These are phyloP conservation scores for Collichthys lucidus DNA, from an alignment of 2,113 vertebrate genomes.

Conservation along the genomic window DNA sequence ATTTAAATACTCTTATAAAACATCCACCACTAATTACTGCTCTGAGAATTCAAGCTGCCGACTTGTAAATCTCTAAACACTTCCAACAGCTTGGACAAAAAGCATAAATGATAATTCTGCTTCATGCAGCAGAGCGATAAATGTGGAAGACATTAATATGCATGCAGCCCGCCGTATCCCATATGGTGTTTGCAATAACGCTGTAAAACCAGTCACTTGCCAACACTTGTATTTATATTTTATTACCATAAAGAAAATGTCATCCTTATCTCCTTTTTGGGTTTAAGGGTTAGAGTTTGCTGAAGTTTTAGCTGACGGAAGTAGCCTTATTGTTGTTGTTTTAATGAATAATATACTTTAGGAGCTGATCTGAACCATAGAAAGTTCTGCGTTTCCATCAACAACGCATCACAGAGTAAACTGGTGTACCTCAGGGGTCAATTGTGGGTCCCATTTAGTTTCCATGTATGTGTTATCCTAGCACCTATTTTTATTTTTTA, in stretches of 20 bases:
- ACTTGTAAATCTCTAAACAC: not conserved
- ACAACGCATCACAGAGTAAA: not conserved
- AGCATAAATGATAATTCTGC: not conserved
- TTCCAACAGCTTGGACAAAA: slow-evolving; percentile 2
- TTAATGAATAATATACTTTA: not conserved
- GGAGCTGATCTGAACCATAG: not conserved
- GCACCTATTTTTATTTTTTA: not conserved
- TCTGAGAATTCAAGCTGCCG: slow-evolving; percentile 24
- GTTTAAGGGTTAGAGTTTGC: not conserved
- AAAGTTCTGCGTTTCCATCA: not conserved
- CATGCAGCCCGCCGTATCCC: not conserved
- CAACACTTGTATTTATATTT: not conserved
- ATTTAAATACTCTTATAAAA: slow-evolving; percentile 40
- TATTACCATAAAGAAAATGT: not conserved
- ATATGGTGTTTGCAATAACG: not conserved
- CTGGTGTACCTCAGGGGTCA: not conserved
- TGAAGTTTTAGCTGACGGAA: not conserved
- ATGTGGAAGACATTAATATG: not conserved
- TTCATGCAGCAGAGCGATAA: not conserved
- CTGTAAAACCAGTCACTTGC: not conserved
- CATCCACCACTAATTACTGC: slow-evolving; percentile 16
- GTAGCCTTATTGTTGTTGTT: not conserved
- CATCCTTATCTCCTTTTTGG: no score
- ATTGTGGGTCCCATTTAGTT: slow-evolving; percentile 1
- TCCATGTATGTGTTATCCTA: not conserved